A percentile compares a stretch with the other conserved stretches of the same genome.
Conservation (phyloP, 2,113 vertebrate genomes). For the Psittacus erithacus region DNA sequence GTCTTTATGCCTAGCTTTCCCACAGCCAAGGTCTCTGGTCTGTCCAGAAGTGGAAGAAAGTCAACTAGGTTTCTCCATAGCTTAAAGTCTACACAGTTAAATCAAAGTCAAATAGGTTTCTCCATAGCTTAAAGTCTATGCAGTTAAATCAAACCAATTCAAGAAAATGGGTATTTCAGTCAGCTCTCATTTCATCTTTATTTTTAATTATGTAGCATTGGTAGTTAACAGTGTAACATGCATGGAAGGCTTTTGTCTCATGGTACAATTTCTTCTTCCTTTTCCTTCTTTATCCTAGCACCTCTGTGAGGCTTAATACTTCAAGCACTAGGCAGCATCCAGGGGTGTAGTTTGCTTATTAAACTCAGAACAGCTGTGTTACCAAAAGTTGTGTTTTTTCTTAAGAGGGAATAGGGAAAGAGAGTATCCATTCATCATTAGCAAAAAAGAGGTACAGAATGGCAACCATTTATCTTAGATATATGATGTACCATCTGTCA, state of each 20-base stretch:
- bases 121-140: neutral
- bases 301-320: neutral
- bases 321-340: neutral
- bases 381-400: neutral
- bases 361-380: neutral
- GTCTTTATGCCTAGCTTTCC: neutral
- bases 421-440: neutral
- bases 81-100: neutral
- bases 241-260: neutral
- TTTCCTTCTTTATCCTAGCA: neutral
- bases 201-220: neutral
- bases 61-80: neutral
- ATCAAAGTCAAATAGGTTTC: neutral
- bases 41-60: neutral
- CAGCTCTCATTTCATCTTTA: neutral
- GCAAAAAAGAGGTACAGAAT: neutral
- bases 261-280: neutral
- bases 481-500: neutral
- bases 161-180: neutral
- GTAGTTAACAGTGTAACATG: neutral
- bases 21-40: accelerated
- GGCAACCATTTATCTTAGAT: neutral
- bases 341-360: neutral
- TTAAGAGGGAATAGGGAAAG: neutral
- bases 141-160: neutral